phyloP scores from a whole-genome alignment of 1,140 invertebrate genomes.

The Leptopilina clavipes region DNA sequence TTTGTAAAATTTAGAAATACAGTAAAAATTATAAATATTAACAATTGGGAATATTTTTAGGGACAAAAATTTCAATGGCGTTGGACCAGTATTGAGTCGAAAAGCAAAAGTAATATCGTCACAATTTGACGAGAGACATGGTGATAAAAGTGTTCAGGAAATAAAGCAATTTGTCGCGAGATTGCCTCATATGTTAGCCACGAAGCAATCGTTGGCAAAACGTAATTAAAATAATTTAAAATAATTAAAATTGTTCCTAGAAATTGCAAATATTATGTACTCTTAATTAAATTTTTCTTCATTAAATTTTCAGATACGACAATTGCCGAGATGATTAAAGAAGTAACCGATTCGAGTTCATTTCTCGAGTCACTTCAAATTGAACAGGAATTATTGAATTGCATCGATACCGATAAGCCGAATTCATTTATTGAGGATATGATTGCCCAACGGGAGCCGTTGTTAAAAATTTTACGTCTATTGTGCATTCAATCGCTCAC shows the following conservation, averaged over 20 bases:
- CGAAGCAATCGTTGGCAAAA: slow-evolving; percentile 88
- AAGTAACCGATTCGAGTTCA: slow-evolving; percentile 79
- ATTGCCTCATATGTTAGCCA: slow-evolving; percentile 90
- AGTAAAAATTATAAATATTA: not conserved
- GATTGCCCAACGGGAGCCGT: slow-evolving; percentile 87
- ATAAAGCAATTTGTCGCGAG: slow-evolving; percentile 95
- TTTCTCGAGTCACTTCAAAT: slow-evolving; percentile 81
- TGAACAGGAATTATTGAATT: slow-evolving; percentile 95
- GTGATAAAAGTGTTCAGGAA: slow-evolving; percentile 92
- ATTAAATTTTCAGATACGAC: slow-evolving; percentile 78
- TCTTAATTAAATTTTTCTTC: slow-evolving; percentile 24
- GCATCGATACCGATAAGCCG: slow-evolving; percentile 91
- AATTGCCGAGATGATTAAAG: slow-evolving; percentile 85
- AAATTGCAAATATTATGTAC: too few species aligned
- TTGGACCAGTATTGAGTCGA: slow-evolving; percentile 88
- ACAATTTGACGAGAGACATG: slow-evolving; percentile 90
- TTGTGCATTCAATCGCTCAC: slow-evolving; percentile 92
- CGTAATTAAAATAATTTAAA: slow-evolving; percentile 55
- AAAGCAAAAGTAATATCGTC: slow-evolving; percentile 91
- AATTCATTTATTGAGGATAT: slow-evolving; percentile 93
- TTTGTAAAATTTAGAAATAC: not conserved
- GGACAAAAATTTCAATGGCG: slow-evolving; percentile 95
- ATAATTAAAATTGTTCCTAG: too few species aligned
- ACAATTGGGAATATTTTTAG: slow-evolving; percentile 70
- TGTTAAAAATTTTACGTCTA: slow-evolving; percentile 89